Conservation (phyloP, 2,113 vertebrate species). For the Chaetops frenatus region DNA sequence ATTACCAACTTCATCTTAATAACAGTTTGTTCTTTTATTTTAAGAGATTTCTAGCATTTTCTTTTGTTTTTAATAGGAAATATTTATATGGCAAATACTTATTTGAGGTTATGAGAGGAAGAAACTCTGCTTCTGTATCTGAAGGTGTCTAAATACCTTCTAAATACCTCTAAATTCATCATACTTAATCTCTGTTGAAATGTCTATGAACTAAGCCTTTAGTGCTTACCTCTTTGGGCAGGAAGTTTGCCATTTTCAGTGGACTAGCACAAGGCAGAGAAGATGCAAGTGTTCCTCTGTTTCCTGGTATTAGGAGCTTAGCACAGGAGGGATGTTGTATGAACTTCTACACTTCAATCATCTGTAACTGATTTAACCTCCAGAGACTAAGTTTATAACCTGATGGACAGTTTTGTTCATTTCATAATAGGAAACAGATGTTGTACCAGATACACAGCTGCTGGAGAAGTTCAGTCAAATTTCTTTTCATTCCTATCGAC, state of each 20-base stretch:
- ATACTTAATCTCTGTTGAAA: background rate
- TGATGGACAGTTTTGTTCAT: background rate
- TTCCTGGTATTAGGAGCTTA: background rate
- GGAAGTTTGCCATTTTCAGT: background rate
- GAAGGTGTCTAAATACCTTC: background rate
- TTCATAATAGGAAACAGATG: slow-evolving; percentile 81
- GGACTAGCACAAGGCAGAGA: background rate
- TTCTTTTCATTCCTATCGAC: slow-evolving; percentile 24
- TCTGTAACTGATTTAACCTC: background rate
- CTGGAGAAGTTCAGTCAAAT: slow-evolving; percentile 78
- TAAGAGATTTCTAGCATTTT: background rate
- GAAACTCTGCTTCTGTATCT: background rate
- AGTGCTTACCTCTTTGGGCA: background rate
- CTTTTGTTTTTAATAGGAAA: background rate
- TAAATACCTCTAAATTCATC: background rate
- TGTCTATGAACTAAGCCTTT: background rate
- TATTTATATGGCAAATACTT: background rate
- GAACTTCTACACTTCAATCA: background rate
- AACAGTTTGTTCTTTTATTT: background rate
- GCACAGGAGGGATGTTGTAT: background rate
- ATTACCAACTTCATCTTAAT: background rate
- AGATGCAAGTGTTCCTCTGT: background rate
- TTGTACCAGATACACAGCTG: slow-evolving; percentile 83
- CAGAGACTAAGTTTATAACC: background rate
- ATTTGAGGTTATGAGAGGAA: background rate